A percentile compares a stretch with the other conserved stretches of the same genome.
Evolutionary conservation across 2,797 vertebrate genomes (phyloP).

Genomic region (Hyperoplus immaculatus): DNA sequence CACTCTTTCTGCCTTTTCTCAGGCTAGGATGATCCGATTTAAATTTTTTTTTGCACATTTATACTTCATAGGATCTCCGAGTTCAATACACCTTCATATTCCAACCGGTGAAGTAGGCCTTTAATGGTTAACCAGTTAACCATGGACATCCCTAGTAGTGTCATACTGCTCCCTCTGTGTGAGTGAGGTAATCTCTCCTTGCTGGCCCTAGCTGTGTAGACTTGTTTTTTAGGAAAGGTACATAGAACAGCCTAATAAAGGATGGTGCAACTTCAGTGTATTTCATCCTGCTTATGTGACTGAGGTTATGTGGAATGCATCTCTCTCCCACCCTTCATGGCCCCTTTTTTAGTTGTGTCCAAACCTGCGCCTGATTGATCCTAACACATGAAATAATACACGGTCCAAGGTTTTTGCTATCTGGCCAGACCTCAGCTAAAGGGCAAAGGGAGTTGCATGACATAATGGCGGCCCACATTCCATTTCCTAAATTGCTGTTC

Average conservation of each 20-base stretch:
- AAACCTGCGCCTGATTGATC: not conserved
- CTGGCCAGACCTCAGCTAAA: conserved; percentile 44
- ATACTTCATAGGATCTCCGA: too few relatives aligned
- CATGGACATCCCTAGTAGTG: too few relatives aligned
- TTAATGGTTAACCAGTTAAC: too few relatives aligned
- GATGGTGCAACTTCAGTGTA: conserved; percentile 25
- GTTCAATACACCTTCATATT: too few relatives aligned
- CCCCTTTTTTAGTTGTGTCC: conserved; percentile 23
- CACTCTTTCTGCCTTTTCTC: too few relatives aligned
- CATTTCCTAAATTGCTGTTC: conserved; percentile 45
- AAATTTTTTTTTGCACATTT: too few relatives aligned
- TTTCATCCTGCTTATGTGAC: conserved; percentile 41
- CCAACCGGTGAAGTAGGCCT: too few relatives aligned
- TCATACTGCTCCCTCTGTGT: not conserved
- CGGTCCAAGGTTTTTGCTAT: conserved; percentile 25
- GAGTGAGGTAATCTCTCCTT: too few relatives aligned
- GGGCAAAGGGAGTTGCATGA: conserved; percentile 60
- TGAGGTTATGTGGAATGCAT: conserved; percentile 47
- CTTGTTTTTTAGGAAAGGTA: conserved; percentile 22
- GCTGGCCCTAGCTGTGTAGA: not conserved
- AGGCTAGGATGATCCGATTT: too few relatives aligned
- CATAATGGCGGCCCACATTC: conserved; percentile 69
- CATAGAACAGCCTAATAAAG: conserved; percentile 25
- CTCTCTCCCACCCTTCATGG: conserved; percentile 19
- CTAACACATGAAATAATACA: not conserved